Evolutionary conservation across 2,888 invertebrate genomes (phyloP).

Genomic region (Xestia ashworthii): DNA sequence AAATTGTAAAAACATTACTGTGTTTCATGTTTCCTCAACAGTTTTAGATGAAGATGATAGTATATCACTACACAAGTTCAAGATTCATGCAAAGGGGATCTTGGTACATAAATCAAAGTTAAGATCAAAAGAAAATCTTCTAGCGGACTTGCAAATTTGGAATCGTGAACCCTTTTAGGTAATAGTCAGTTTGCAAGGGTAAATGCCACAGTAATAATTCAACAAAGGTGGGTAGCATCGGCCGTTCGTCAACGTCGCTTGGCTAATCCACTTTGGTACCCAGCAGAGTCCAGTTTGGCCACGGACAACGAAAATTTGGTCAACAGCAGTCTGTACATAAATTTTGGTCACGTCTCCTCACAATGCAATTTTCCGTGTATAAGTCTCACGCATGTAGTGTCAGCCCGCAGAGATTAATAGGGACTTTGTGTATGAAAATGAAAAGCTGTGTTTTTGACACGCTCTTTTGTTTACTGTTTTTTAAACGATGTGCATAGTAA

Average conservation of each 20-base stretch:
- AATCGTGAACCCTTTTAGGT: slow-evolving; percentile 54
- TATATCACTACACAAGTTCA: slow-evolving; percentile 9
- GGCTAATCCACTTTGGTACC: slow-evolving; percentile 76
- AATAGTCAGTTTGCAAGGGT: slow-evolving; percentile 54
- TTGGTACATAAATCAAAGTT: slow-evolving; percentile 48
- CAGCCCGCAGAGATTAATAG: slow-evolving; percentile 57
- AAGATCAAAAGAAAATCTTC: slow-evolving; percentile 63
- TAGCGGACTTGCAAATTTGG: slow-evolving; percentile 60
- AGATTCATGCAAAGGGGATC: slow-evolving; percentile 24
- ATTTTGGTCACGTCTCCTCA: slow-evolving; percentile 68
- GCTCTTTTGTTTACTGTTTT: slow-evolving; percentile 34
- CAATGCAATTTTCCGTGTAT: slow-evolving; percentile 64
- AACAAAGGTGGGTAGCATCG: slow-evolving; percentile 66
- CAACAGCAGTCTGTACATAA: slow-evolving; percentile 67
- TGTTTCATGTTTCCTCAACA: slow-evolving; percentile 32
- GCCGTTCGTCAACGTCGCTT: slow-evolving; percentile 75
- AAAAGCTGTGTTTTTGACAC: slow-evolving; percentile 36
- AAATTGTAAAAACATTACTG: slow-evolving; percentile 65
- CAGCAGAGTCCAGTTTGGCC: slow-evolving; percentile 68
- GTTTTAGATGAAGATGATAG: slow-evolving; percentile 18
- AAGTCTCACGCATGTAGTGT: slow-evolving; percentile 44
- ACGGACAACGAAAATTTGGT: slow-evolving; percentile 72
- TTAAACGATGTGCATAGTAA: not conserved
- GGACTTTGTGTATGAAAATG: slow-evolving; percentile 25
- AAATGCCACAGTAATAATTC: slow-evolving; percentile 65